These are phyloP conservation scores for Eumeta japonica DNA, from an alignment of 1,140 invertebrate species.

Conservation along the genomic window DNA sequence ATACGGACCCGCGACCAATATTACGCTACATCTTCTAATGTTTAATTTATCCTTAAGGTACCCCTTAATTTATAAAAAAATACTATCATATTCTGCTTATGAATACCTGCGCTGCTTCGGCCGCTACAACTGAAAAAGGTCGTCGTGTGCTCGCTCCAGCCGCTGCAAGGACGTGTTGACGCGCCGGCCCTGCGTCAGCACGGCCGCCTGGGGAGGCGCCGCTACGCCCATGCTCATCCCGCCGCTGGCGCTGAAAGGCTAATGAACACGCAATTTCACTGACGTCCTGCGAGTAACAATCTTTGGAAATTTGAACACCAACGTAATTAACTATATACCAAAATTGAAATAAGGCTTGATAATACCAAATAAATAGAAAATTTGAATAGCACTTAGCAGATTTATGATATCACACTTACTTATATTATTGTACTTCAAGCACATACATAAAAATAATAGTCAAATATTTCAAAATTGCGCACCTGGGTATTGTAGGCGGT, in stretches of 20 bases:
- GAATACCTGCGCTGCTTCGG: slow-evolving; percentile 48
- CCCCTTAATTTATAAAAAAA: no score
- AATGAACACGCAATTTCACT: slow-evolving; percentile 9
- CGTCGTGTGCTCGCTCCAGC: slow-evolving; percentile 80
- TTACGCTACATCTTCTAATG: not conserved
- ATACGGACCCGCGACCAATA: no score
- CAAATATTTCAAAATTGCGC: slow-evolving; percentile 8
- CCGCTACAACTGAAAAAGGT: slow-evolving; percentile 87
- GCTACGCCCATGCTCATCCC: no score
- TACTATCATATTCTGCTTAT: no score
- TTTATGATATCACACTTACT: no score
- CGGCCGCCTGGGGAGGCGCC: slow-evolving; percentile 63
- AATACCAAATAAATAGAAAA: no score
- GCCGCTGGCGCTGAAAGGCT: slow-evolving; percentile 33
- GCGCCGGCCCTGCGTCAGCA: slow-evolving; percentile 75
- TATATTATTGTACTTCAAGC: not conserved
- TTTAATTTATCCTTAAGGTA: not conserved
- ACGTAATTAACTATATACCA: no score
- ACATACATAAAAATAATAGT: slow-evolving; percentile 11
- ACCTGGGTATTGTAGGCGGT: slow-evolving; percentile 32
- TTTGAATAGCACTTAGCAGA: no score
- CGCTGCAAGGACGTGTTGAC: slow-evolving; percentile 76
- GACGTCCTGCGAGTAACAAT: no score
- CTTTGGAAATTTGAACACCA: no score
- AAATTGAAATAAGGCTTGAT: no score